phyloP scores from a whole-genome alignment of 2,797 vertebrate species.

The Phalanger gymnotis region DNA sequence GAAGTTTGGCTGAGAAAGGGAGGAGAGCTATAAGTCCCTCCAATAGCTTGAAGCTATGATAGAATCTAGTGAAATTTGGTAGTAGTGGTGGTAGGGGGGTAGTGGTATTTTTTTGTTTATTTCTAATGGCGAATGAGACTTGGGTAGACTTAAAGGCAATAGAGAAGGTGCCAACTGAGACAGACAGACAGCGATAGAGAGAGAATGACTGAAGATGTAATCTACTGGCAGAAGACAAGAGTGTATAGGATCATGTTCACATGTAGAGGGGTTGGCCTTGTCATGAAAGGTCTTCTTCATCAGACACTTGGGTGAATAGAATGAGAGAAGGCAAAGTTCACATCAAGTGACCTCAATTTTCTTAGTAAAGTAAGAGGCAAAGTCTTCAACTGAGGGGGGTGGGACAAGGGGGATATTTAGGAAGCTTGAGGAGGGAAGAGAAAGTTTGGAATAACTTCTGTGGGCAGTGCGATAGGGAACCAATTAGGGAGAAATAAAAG shows the following conservation, averaged over 20 bases:
- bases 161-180: background rate
- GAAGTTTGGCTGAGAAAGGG: no score
- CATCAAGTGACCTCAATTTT: background rate
- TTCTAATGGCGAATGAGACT: background rate
- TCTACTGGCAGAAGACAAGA: background rate
- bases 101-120: background rate
- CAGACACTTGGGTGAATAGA: background rate
- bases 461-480: background rate
- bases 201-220: background rate
- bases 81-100: background rate
- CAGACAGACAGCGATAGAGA: background rate
- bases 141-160: background rate
- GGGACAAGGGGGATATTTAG: background rate
- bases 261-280: background rate
- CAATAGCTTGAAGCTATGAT: background rate
- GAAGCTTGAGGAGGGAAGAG: background rate
- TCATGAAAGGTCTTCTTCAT: background rate
- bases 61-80: background rate
- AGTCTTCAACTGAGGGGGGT: background rate
- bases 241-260: background rate
- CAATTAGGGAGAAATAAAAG: background rate
- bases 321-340: background rate
- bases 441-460: background rate
- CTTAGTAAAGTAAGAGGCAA: background rate
- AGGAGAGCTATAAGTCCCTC: no score